Evolutionary conservation across 2,797 vertebrate species (phyloP).

Genomic region (Centropyge bicolor): DNA sequence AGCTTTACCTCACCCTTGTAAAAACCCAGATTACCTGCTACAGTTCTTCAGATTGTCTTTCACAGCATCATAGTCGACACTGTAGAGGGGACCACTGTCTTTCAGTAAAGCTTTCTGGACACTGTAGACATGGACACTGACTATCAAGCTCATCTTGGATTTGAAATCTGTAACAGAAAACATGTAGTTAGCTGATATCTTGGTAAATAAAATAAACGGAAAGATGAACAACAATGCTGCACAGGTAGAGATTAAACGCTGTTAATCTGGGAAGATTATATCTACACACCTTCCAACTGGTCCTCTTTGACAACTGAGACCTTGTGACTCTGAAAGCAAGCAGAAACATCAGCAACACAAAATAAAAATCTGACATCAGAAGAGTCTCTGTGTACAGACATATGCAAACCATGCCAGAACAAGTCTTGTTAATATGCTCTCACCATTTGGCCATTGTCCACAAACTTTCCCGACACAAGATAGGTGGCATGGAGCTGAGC

Average conservation of each 20-base stretch:
- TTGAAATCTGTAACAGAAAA: slow-evolving; percentile 87
- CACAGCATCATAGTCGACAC: slow-evolving; percentile 94
- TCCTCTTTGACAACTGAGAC: slow-evolving; percentile 96
- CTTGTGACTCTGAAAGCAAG: slow-evolving; percentile 90
- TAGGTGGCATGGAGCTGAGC: slow-evolving; percentile 94
- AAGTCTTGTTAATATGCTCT: slow-evolving; percentile 22
- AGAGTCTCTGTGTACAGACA: background rate
- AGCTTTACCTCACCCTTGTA: background rate
- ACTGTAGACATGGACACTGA: slow-evolving; percentile 96
- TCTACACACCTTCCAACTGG: slow-evolving; percentile 90
- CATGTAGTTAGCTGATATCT: background rate
- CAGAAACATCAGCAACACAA: background rate
- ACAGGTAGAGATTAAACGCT: background rate
- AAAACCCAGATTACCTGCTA: slow-evolving; percentile 85
- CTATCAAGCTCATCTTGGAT: slow-evolving; percentile 88
- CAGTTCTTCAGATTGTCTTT: slow-evolving; percentile 93
- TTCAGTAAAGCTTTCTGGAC: slow-evolving; percentile 94
- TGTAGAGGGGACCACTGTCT: slow-evolving; percentile 95
- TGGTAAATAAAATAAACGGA: too few species aligned
- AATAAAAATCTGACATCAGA: background rate
- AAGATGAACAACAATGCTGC: background rate
- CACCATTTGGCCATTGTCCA: slow-evolving; percentile 89
- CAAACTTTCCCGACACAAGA: slow-evolving; percentile 90
- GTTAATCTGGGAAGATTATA: background rate
- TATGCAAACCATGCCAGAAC: accelerated